Conservation (phyloP, 2,888 invertebrate genomes). For the Abscondita cerata region DNA sequence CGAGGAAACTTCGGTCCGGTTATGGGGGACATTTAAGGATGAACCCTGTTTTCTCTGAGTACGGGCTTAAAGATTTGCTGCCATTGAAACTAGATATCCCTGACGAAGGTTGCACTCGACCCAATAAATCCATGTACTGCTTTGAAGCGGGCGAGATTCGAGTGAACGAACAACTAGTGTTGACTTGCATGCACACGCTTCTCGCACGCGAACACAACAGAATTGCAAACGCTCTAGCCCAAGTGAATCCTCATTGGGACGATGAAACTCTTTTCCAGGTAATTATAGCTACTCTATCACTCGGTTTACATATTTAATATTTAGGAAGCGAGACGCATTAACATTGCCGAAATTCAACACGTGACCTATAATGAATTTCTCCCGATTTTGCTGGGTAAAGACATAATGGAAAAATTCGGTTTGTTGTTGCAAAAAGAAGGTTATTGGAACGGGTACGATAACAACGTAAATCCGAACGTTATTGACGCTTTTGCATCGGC, state of each 20-base stretch:
- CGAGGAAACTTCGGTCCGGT: conserved; percentile 82
- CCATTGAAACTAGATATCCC: conserved; percentile 89
- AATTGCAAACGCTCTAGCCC: conserved; percentile 75
- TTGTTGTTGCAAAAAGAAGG: conserved; percentile 82
- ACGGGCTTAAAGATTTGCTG: conserved; percentile 85
- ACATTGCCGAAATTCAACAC: conserved; percentile 87
- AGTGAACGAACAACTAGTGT: conserved; percentile 88
- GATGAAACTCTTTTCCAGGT: conserved; percentile 89
- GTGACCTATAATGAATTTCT: conserved; percentile 91
- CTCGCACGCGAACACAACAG: conserved; percentile 93
- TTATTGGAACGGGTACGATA: conserved; percentile 85
- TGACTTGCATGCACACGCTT: conserved; percentile 90
- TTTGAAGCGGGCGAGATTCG: conserved; percentile 93
- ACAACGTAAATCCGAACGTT: conserved; percentile 85
- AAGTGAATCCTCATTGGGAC: conserved; percentile 91
- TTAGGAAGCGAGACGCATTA: conserved; percentile 80
- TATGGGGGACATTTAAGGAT: conserved; percentile 83
- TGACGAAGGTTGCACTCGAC: conserved; percentile 90
- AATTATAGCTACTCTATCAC: conserved; percentile 24
- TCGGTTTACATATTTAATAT: too few relatives aligned
- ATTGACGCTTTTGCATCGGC: conserved; percentile 91
- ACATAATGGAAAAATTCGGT: conserved; percentile 91
- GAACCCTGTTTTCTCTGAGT: conserved; percentile 88
- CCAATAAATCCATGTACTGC: conserved; percentile 89
- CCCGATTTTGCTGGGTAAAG: conserved; percentile 87